These are phyloP conservation scores for Polyommatus icarus DNA, from an alignment of 2,888 invertebrate species.

Conservation along the genomic window DNA sequence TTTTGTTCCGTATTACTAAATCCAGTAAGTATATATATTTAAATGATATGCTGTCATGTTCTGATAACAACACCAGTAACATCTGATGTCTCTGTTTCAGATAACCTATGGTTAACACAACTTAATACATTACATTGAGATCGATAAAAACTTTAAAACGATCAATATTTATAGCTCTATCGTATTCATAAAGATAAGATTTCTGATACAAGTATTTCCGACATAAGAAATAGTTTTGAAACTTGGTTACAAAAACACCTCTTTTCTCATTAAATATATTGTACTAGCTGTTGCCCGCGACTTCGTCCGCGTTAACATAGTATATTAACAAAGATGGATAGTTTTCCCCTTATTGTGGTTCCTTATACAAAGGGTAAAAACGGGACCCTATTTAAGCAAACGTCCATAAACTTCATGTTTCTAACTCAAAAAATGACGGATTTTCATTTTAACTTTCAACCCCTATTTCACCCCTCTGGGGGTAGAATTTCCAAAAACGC, in stretches of 20 bases:
- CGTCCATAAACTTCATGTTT: too few relatives aligned
- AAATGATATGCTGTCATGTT: neutral
- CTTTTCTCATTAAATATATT: neutral
- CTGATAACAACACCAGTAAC: neutral
- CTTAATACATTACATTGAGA: neutral
- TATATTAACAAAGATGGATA: too few relatives aligned
- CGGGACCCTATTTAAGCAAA: too few relatives aligned
- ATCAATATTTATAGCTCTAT: slow-evolving; percentile 11
- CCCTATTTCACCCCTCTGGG: too few relatives aligned
- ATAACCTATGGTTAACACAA: neutral
- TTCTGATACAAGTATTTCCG: neutral
- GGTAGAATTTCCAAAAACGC: too few relatives aligned
- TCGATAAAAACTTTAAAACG: slow-evolving; percentile 13
- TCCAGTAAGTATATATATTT: neutral
- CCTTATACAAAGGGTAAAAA: too few relatives aligned
- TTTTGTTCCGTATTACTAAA: neutral
- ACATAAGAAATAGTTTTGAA: neutral
- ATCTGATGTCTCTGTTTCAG: slow-evolving; percentile 9
- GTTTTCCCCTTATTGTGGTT: too few relatives aligned
- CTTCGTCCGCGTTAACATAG: too few relatives aligned
- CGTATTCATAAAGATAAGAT: neutral
- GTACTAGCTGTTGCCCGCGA: too few relatives aligned
- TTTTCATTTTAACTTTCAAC: too few relatives aligned
- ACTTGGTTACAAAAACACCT: neutral
- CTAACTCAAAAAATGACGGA: too few relatives aligned